These are phyloP conservation scores for Gryllus bimaculatus DNA, from an alignment of 1,140 invertebrate species.

Conservation along the genomic window DNA sequence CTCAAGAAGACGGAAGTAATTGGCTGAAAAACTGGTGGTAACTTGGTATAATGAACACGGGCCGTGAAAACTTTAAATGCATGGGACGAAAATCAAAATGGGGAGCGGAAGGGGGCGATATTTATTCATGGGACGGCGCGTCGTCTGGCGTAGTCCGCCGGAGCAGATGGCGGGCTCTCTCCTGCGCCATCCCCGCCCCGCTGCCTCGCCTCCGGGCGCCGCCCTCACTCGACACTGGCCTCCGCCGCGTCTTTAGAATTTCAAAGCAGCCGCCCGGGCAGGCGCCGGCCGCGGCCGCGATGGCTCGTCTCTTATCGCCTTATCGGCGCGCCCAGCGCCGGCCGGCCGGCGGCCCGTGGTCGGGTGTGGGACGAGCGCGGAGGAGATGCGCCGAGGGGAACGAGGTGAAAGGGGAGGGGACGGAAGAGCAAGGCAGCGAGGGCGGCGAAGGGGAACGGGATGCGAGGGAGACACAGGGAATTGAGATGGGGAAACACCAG, in stretches of 20 bases:
- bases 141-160: background rate
- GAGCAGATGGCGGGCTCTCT: background rate
- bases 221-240: too few relatives aligned
- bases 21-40: conserved; percentile 3
- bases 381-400: background rate
- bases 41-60: conserved; percentile 1
- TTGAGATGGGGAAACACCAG: too few relatives aligned
- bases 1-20: conserved; percentile 4
- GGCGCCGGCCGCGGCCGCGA: background rate
- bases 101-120: background rate
- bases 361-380: too few relatives aligned
- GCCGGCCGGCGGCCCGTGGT: too few relatives aligned
- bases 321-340: background rate
- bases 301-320: conserved; percentile 2
- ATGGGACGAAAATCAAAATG: conserved; percentile 4
- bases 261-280: background rate
- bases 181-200: too few relatives aligned
- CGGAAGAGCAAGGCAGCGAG: too few relatives aligned
- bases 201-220: too few relatives aligned
- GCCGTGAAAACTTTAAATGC: conserved; percentile 4
- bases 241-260: background rate
- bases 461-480: too few relatives aligned
- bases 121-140: conserved; percentile 2
- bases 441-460: too few relatives aligned
- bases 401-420: too few relatives aligned